These are phyloP conservation scores for Epinephelus awoara DNA, from an alignment of 2,797 vertebrate genomes.

Conservation along the genomic window DNA sequence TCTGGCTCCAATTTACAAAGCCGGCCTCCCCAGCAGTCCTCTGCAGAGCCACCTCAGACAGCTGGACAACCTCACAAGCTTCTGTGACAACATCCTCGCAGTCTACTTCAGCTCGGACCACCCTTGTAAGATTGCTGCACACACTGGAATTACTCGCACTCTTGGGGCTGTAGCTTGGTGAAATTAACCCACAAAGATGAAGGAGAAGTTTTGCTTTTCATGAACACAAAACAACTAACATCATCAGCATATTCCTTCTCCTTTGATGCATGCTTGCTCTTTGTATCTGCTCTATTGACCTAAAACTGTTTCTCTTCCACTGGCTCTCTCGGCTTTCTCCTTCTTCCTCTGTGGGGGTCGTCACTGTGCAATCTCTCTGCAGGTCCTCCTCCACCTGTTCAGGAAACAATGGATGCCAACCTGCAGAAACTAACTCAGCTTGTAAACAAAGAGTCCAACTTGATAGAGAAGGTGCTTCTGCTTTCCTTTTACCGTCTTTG, in stretches of 20 bases:
- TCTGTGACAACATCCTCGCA: constrained; percentile 93
- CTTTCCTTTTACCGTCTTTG: constrained; percentile 74
- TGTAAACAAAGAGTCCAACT: constrained; percentile 99
- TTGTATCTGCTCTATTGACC: constrained; percentile 17
- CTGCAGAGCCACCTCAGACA: constrained; percentile 95
- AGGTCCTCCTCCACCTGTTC: constrained; percentile 90
- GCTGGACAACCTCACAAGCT: constrained; percentile 93
- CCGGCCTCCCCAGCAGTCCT: constrained; percentile 90
- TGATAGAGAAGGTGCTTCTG: constrained; percentile 98
- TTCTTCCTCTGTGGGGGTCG: constrained; percentile 33
- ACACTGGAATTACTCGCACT: constrained; percentile 5
- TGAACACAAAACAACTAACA: constrained; percentile 46
- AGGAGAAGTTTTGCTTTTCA: neutral
- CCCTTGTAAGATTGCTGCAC: constrained; percentile 81
- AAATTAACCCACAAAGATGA: neutral
- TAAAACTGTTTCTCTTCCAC: constrained; percentile 19
- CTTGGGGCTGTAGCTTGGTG: neutral
- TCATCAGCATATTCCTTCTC: constrained; percentile 14
- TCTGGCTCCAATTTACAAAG: constrained; percentile 94
- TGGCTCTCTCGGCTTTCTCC: constrained; percentile 35
- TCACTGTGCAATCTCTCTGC: constrained; percentile 53
- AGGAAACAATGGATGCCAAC: constrained; percentile 95
- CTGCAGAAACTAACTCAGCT: constrained; percentile 99
- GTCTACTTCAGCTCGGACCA: constrained; percentile 88
- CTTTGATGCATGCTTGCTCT: constrained; percentile 10